These are phyloP conservation scores for Serrognathus titanus DNA, from an alignment of 2,888 invertebrate species.

Conservation along the genomic window DNA sequence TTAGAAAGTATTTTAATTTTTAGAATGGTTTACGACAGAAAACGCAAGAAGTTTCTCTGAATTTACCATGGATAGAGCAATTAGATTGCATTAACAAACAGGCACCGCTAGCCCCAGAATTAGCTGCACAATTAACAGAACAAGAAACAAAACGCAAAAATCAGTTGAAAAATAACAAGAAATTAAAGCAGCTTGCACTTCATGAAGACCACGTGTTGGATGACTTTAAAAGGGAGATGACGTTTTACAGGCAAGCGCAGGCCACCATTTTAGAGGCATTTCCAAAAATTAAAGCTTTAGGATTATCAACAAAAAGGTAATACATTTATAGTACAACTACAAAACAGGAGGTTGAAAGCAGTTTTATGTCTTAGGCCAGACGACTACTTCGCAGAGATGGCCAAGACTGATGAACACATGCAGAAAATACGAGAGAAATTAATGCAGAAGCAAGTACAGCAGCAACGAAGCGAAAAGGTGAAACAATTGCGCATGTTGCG, in stretches of 20 bases:
- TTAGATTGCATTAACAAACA: slow-evolving; percentile 74
- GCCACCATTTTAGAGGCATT: slow-evolving; percentile 80
- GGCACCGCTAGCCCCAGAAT: slow-evolving; percentile 81
- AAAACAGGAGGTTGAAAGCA: background rate
- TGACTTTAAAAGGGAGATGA: slow-evolving; percentile 89
- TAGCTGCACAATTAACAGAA: slow-evolving; percentile 72
- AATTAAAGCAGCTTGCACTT: slow-evolving; percentile 58
- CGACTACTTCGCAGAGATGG: slow-evolving; percentile 99
- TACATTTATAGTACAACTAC: background rate
- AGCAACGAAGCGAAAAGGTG: slow-evolving; percentile 86
- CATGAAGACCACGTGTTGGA: slow-evolving; percentile 77
- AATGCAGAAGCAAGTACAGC: slow-evolving; percentile 77
- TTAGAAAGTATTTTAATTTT: slow-evolving; percentile 20
- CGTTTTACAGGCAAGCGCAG: slow-evolving; percentile 84
- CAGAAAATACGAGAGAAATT: slow-evolving; percentile 85
- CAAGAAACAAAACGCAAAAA: slow-evolving; percentile 68
- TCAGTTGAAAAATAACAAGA: slow-evolving; percentile 65
- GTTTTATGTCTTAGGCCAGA: slow-evolving; percentile 62
- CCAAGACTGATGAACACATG: slow-evolving; percentile 96
- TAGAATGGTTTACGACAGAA: slow-evolving; percentile 66
- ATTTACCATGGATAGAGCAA: slow-evolving; percentile 82
- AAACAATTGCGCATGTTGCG: slow-evolving; percentile 84
- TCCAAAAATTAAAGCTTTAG: slow-evolving; percentile 69
- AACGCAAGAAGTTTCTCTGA: slow-evolving; percentile 65
- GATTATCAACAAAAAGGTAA: slow-evolving; percentile 70